A percentile compares a stretch with the other conserved stretches of the same genome.
phyloP scores from a whole-genome alignment of 2,113 vertebrate species.

The Equus przewalskii region DNA sequence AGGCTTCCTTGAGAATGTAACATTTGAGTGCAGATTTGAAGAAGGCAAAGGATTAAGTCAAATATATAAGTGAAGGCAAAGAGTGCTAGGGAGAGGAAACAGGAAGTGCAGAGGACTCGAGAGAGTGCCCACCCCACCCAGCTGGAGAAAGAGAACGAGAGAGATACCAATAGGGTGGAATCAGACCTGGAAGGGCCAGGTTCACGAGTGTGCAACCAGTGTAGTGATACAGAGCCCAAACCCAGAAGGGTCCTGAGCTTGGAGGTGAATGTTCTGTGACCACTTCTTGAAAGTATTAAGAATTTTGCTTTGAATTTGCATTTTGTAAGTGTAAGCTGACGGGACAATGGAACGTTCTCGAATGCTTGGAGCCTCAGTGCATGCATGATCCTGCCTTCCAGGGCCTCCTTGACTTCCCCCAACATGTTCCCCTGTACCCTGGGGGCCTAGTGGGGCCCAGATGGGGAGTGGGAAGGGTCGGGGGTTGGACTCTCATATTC shows the following conservation, averaged over 20 bases:
- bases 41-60: background rate
- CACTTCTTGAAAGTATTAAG: background rate
- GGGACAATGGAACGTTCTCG: background rate
- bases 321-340: background rate
- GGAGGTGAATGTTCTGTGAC: background rate
- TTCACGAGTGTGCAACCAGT: rapidly evolving
- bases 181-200: rapidly evolving
- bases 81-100: no score
- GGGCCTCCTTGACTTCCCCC: background rate
- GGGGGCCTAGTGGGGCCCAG: background rate
- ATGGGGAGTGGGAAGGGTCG: no score
- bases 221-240: background rate
- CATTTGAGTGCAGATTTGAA: background rate
- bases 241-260: background rate
- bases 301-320: background rate
- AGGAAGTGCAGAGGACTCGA: no score
- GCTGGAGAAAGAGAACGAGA: background rate
- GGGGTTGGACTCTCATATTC: rapidly evolving
- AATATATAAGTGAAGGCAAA: background rate
- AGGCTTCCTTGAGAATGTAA: background rate
- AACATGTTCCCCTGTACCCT: rapidly evolving
- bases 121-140: background rate
- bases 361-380: background rate
- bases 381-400: background rate
- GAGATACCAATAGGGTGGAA: no score